Conservation (phyloP, 2,888 invertebrate genomes). For the Drosophila kuntzei region DNA sequence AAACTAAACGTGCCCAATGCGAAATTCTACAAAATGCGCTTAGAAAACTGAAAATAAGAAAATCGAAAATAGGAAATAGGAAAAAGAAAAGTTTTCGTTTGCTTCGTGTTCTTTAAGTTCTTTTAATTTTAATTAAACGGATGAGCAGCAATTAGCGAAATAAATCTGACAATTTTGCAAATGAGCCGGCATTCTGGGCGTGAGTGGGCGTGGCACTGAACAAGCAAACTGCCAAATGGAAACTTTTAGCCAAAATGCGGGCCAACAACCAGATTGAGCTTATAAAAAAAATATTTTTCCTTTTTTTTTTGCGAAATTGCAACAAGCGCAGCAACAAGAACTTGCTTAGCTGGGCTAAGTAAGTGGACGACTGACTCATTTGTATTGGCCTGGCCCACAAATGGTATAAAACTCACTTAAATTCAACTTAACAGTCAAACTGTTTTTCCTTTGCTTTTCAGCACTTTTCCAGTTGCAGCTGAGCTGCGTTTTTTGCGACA, state of each 20-base stretch:
- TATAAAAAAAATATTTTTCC: constrained; percentile 31
- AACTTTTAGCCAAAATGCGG: constrained; percentile 46
- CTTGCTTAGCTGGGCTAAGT: constrained; percentile 25
- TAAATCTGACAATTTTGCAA: constrained; percentile 79
- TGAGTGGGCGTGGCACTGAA: constrained; percentile 5
- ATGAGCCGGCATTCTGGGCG: constrained; percentile 54
- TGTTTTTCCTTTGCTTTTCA: constrained; percentile 19
- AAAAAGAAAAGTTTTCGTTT: constrained; percentile 45
- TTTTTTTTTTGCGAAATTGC: constrained; percentile 11
- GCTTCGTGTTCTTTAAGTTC: constrained; percentile 55
- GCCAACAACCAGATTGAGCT: constrained; percentile 29
- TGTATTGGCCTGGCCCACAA: constrained; percentile 10
- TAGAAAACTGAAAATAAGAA: constrained; percentile 20
- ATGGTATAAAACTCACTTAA: constrained; percentile 45
- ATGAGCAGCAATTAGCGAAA: constrained; percentile 80
- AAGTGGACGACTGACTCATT: constrained; percentile 12
- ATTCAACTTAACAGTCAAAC: constrained; percentile 47
- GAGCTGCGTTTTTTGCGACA: constrained; percentile 41
- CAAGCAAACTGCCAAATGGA: constrained; percentile 17
- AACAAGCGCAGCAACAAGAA: constrained; percentile 26
- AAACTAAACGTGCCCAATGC: constrained; percentile 77
- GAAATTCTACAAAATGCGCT: constrained; percentile 59
- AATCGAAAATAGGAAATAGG: constrained; percentile 3
- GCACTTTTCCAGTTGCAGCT: constrained; percentile 33
- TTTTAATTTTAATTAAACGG: constrained; percentile 80